Conservation (phyloP, 2,113 vertebrate species). For the Anhinga anhinga region DNA sequence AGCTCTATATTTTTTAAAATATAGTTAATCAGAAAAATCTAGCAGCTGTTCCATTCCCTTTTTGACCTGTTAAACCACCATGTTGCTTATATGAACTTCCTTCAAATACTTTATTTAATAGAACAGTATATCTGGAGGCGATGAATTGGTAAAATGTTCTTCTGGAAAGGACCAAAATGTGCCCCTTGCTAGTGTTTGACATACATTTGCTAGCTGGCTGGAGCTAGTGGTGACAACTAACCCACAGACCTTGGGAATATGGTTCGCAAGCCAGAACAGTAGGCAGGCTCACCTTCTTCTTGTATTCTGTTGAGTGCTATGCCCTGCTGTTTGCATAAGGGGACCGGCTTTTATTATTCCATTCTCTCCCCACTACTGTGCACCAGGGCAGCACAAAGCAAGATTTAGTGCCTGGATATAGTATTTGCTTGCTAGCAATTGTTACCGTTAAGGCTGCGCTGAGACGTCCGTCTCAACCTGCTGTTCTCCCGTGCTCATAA, state of each 20-base stretch:
- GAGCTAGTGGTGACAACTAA: constrained; percentile 20
- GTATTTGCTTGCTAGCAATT: constrained; percentile 38
- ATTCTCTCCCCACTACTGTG: constrained; percentile 14
- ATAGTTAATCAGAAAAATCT: neutral
- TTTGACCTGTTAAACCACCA: neutral
- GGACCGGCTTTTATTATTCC: constrained; percentile 5
- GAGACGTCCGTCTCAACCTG: constrained; percentile 28
- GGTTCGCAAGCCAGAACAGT: constrained; percentile 10
- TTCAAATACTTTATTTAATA: constrained; percentile 7
- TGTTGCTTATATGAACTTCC: neutral
- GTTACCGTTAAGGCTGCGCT: constrained; percentile 15
- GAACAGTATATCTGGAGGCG: neutral
- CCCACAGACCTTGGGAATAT: neutral
- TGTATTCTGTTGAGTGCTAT: neutral
- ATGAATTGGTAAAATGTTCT: neutral
- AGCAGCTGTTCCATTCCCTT: neutral
- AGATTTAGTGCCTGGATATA: constrained; percentile 36
- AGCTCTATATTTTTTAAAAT: neutral
- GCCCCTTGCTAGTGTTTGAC: neutral
- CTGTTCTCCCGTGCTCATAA: constrained; percentile 9
- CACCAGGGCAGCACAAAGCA: constrained; percentile 50
- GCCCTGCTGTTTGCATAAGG: constrained; percentile 53
- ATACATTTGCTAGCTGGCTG: neutral
- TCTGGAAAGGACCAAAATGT: neutral
- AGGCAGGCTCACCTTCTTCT: constrained; percentile 33